These are phyloP conservation scores for Drosophila rellima DNA, from an alignment of 2,888 invertebrate species.

Conservation along the genomic window DNA sequence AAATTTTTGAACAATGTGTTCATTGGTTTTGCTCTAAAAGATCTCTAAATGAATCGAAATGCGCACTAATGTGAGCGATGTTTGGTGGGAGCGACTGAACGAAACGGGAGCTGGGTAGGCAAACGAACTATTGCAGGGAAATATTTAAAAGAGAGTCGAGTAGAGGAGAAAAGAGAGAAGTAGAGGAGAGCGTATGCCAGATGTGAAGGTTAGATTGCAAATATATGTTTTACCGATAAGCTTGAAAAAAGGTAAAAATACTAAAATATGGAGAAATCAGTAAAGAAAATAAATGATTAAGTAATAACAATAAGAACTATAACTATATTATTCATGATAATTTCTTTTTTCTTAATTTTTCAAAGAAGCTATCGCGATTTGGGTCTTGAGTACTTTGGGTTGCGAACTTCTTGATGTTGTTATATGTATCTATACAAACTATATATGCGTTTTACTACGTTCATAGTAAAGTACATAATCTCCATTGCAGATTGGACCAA, in stretches of 20 bases:
- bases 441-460: conserved; percentile 81
- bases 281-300: conserved; percentile 7
- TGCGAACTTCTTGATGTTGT: conserved; percentile 17
- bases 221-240: background rate
- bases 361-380: conserved; percentile 10
- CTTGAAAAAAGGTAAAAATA: conserved; percentile 5
- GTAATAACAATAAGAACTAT: conserved; percentile 27
- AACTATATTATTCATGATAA: conserved; percentile 21
- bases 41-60: conserved; percentile 50
- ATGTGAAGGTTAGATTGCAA: conserved; percentile 10
- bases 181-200: conserved; percentile 7
- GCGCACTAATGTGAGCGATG: conserved; percentile 66
- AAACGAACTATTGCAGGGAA: conserved; percentile 67
- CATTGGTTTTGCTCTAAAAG: conserved; percentile 62
- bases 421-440: conserved; percentile 12
- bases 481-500: conserved; percentile 86
- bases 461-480: conserved; percentile 86
- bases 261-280: conserved; percentile 12
- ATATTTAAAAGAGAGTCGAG: background rate
- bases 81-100: conserved; percentile 10
- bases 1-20: conserved; percentile 66
- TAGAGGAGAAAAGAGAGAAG: conserved; percentile 1
- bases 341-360: background rate
- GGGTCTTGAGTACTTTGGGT: conserved; percentile 8
- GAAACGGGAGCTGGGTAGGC: conserved; percentile 18